phyloP scores from a whole-genome alignment of 2,113 vertebrate species.

The Eptatretus burgeri region DNA sequence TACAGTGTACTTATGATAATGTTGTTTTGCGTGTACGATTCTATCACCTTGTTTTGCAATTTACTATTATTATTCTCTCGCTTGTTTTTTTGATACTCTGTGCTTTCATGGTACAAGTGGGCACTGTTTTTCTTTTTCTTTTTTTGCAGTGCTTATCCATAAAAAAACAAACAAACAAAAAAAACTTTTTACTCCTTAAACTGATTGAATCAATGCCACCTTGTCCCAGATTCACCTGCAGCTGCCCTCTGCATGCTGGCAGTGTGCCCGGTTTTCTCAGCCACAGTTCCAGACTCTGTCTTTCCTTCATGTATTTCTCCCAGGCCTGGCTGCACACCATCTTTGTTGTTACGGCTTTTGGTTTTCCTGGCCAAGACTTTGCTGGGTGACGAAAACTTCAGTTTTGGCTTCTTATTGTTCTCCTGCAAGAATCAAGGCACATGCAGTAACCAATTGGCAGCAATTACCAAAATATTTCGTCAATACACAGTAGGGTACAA shows the following conservation, averaged over 20 bases:
- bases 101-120: no score
- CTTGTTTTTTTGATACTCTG: no score
- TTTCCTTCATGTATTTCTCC: conserved; percentile 88
- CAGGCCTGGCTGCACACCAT: conserved; percentile 49
- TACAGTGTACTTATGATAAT: no score
- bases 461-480: conserved; percentile 8
- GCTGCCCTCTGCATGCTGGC: conserved; percentile 60
- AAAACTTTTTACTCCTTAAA: background rate
- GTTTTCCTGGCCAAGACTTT: conserved; percentile 95
- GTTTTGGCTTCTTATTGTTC: conserved; percentile 97
- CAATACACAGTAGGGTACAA: background rate
- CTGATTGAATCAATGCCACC: conserved; percentile 8
- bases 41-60: no score
- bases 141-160: no score
- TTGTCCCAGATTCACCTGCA: conserved; percentile 32
- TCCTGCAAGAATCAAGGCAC: conserved; percentile 23
- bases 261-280: conserved; percentile 47
- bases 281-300: conserved; percentile 47
- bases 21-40: no score
- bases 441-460: background rate
- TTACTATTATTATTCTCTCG: no score
- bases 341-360: conserved; percentile 77
- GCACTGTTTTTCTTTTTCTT: no score
- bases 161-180: no score
- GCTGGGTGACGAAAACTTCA: conserved; percentile 62